phyloP scores from a whole-genome alignment of 2,113 vertebrate genomes.

The Sarotherodon lohbergeri region DNA sequence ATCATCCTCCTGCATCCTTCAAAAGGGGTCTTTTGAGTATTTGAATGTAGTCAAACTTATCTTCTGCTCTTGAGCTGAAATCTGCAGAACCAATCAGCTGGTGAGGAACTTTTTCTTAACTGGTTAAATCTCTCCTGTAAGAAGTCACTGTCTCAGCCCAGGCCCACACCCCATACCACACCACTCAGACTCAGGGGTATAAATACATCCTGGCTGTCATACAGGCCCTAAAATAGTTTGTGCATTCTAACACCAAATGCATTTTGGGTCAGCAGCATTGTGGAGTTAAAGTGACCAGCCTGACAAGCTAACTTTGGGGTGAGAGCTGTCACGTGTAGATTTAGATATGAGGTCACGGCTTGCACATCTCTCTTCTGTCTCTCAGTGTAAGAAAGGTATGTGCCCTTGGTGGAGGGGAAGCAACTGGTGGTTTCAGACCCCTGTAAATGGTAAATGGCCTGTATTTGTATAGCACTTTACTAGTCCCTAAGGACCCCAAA shows the following conservation, averaged over 20 bases:
- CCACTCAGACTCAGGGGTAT: neutral
- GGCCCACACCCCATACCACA: neutral
- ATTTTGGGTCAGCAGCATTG: neutral
- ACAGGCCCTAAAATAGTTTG: constrained; percentile 5
- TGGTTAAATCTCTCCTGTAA: neutral
- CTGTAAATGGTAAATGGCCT: too few relatives aligned
- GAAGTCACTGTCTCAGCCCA: neutral
- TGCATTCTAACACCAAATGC: constrained; percentile 28
- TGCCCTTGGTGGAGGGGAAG: neutral
- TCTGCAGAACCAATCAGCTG: neutral
- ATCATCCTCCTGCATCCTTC: neutral
- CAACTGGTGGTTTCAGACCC: neutral
- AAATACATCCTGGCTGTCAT: constrained; percentile 12
- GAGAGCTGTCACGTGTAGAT: neutral
- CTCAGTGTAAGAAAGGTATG: neutral
- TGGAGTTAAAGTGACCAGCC: constrained; percentile 15
- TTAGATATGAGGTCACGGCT: neutral
- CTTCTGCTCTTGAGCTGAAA: neutral
- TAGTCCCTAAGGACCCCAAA: too few relatives aligned
- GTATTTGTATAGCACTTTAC: too few relatives aligned
- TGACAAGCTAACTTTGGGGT: neutral
- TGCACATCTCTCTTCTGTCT: neutral
- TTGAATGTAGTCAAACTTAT: neutral
- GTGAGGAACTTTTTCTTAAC: neutral
- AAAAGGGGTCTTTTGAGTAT: neutral